Percentiles rank a stretch among this genome's conserved stretches.
phyloP scores from a whole-genome alignment of 2,797 vertebrate genomes.

The Sarcoramphus papa region DNA sequence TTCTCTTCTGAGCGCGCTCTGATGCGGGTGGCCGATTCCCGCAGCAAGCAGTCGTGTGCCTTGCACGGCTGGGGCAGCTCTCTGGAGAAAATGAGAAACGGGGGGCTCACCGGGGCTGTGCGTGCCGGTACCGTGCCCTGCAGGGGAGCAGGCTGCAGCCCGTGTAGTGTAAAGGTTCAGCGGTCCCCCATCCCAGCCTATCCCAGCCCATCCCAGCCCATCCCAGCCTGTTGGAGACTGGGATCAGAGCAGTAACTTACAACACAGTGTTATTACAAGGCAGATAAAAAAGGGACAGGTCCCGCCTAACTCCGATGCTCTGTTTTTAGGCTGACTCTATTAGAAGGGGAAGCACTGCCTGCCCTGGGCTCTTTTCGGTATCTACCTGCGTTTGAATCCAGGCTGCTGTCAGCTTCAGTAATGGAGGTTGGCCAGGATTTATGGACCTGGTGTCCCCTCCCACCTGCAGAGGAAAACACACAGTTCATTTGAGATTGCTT shows the following conservation, averaged over 20 bases:
- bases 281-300: neutral
- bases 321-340: neutral
- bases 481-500: rapidly evolving
- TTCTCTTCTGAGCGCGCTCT: neutral
- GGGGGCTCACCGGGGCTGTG: neutral
- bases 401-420: conserved; percentile 74
- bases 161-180: too few species aligned
- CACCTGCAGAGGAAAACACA: conserved; percentile 68
- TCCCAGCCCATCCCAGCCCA: neutral
- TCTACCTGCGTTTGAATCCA: conserved; percentile 81
- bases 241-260: neutral
- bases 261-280: neutral
- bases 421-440: conserved; percentile 90
- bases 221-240: neutral
- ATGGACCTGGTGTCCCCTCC: conserved; percentile 83
- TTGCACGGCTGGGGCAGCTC: neutral
- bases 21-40: neutral
- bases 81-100: neutral
- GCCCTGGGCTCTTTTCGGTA: neutral
- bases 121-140: rapidly evolving
- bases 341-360: neutral
- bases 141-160: neutral
- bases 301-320: neutral
- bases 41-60: rapidly evolving
- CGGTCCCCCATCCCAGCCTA: neutral